Evolutionary conservation across 2,113 vertebrate genomes (phyloP), one percentile per base, ranked within the genome.

Genomic region (Sialia sialis): DNA sequence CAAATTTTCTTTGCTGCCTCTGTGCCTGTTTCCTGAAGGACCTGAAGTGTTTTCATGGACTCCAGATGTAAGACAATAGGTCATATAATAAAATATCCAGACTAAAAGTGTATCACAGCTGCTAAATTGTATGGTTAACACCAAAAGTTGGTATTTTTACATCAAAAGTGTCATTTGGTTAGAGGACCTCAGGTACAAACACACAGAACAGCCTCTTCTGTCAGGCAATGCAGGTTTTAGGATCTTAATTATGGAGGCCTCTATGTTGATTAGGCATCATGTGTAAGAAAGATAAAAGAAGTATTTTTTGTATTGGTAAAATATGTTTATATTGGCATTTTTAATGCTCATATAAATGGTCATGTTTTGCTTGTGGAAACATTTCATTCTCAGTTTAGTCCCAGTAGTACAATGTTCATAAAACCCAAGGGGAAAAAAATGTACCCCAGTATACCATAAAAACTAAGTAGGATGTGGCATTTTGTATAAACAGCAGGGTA

Each of bases 1-100:
- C 68, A 74, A 48, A 84, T 92, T 86, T 90, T 88, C 63, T 90
- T 91, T 80, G 44, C 87, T 87, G 60, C n/a, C 75, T 90, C 78
- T 56, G 7, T 83, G 67, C 43, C 58, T 83, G 55, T 78, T 93
- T 96, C 80, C 94, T 86, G 92, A 69, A 86, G 59, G 64, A 70
- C 67, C 63, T 88, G 48, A 67, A 81, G 16, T 77, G 51, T 83
- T 91, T 87, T 84, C 59, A 63, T 83, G 84, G 55, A 60, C 59
- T 81, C 59, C 79, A 95, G 67, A 94, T 91, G 78, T 80, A 77
- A 94, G 62, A 76, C 39, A 82, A 46, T 46, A 91, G 69, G 26
- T 84, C 7, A 2, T 62, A 49, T 54, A 64, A 62, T 30, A 49
- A 79, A 91, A 94, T n/a, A 76, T 12, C n/a, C 51, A 85, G 80